Conservation (phyloP, 2,888 invertebrate species). For the Melitaea athalia region DNA sequence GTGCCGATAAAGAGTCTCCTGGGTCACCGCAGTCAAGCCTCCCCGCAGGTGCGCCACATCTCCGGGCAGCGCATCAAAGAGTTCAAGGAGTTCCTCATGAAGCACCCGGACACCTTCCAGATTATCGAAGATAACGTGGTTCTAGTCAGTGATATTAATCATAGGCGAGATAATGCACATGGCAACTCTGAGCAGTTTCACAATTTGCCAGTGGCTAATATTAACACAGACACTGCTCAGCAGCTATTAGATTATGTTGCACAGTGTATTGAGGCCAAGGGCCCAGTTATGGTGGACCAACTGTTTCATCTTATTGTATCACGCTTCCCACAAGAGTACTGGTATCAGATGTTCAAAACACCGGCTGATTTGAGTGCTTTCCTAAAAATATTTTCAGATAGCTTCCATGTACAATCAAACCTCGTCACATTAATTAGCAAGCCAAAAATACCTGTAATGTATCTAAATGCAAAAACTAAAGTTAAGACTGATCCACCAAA, state of each 20-base stretch:
- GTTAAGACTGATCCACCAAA: constrained; percentile 78
- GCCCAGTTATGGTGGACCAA: constrained; percentile 93
- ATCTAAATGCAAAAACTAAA: constrained; percentile 78
- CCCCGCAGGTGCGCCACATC: constrained; percentile 97
- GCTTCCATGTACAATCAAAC: constrained; percentile 96
- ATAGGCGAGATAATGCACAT: constrained; percentile 86
- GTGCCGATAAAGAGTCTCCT: constrained; percentile 98
- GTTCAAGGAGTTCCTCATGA: constrained; percentile 93
- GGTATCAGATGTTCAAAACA: constrained; percentile 94
- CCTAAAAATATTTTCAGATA: constrained; percentile 95
- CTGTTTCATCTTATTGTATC: constrained; percentile 91
- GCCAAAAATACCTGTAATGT: constrained; percentile 86
- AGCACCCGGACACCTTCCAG: constrained; percentile 92
- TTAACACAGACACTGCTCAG: constrained; percentile 92
- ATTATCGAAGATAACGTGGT: constrained; percentile 93
- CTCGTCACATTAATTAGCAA: constrained; percentile 91
- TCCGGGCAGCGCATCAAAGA: constrained; percentile 97
- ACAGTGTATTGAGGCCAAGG: constrained; percentile 90
- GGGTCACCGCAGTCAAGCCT: constrained; percentile 97
- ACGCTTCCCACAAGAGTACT: constrained; percentile 88
- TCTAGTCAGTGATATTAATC: constrained; percentile 85
- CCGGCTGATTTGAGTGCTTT: constrained; percentile 95
- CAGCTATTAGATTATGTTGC: constrained; percentile 91
- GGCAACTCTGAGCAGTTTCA: constrained; percentile 85
- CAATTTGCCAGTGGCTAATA: constrained; percentile 88